phyloP scores from a whole-genome alignment of 2,113 vertebrate genomes.

The Buteo buteo region DNA sequence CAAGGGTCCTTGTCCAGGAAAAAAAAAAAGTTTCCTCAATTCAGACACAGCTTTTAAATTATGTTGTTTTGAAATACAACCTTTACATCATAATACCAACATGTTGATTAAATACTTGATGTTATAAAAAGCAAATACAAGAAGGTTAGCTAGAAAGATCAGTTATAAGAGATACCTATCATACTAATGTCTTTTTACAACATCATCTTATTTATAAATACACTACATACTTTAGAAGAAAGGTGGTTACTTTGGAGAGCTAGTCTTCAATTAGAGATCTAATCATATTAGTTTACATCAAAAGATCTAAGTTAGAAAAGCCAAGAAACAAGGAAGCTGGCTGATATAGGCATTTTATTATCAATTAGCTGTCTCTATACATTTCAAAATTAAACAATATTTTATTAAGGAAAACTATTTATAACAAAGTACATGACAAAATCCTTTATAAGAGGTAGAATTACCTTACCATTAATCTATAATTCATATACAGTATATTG shows the following conservation, averaged over 20 bases:
- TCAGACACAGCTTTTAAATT: background rate
- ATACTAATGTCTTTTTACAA: background rate
- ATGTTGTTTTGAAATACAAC: background rate
- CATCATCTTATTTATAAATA: background rate
- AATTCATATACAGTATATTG: conserved; percentile 65
- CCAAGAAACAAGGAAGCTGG: background rate
- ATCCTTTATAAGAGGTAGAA: conserved; percentile 71
- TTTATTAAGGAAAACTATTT: conserved; percentile 67
- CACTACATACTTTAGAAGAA: background rate
- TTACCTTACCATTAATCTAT: conserved; percentile 65
- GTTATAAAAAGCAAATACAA: background rate
- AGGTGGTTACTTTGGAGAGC: background rate
- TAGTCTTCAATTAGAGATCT: background rate
- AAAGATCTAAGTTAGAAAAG: background rate
- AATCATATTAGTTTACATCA: background rate
- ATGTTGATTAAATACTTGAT: background rate
- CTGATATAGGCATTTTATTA: conserved; percentile 66
- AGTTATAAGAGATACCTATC: background rate
- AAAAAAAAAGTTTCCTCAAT: background rate
- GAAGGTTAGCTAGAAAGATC: background rate
- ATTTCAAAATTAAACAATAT: conserved; percentile 71
- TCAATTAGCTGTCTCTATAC: conserved; percentile 65
- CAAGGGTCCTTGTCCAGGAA: background rate
- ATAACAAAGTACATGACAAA: conserved; percentile 74
- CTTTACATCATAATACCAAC: background rate